Evolutionary conservation across 2,113 vertebrate genomes (phyloP), one percentile per base, ranked within the genome.

Genomic region (Indicator maculatus): DNA sequence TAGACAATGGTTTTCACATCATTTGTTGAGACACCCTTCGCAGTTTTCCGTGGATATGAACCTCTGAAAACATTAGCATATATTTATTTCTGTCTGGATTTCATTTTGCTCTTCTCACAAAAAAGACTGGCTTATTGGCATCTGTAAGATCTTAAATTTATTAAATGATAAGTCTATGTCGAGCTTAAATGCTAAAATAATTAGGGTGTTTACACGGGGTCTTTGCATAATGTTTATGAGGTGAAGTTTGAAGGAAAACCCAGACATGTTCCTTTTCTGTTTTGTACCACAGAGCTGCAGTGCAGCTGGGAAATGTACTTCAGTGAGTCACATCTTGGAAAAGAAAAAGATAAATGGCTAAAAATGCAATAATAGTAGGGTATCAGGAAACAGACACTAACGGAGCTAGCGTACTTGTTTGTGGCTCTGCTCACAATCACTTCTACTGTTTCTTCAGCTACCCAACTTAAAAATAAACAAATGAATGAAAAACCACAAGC

Each of bases 321-420:
- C 76, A 93, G 67, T 83, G 86, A 97, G 85, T 96, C 92, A 96
- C 72, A 59, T 88, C 31, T 96, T 95, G 88, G 93, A 97, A 95
- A 93, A 94, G 55, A 77, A 90, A 82, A 90, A 92, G 63, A 93
- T 85, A 90, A 93, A 90, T 92, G 53, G 60, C 74, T 90, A 88
- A 95, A 94, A 90, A 75, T 15, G 59, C 83, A 93, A 53, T 80
- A 92, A 85, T 80, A 83, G 79, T 82, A 81, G 78, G 60, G 53
- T 88, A 88, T 85, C 5, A 12, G 60, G 89, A 89, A 86, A 93
- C 66, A 91, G 88, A 92, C 66, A 93, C 56, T 80, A 90, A 65
- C 60, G 74, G 78, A 93, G n/a, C 76, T 90, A 83, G 41, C 52
- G 85, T 33, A 63, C 33, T 28, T 59, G 14, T 89, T 85, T 63